Base-by-base conservation (phyloP, 2,113 vertebrate species). In the Bubalus kerabau region DNA sequence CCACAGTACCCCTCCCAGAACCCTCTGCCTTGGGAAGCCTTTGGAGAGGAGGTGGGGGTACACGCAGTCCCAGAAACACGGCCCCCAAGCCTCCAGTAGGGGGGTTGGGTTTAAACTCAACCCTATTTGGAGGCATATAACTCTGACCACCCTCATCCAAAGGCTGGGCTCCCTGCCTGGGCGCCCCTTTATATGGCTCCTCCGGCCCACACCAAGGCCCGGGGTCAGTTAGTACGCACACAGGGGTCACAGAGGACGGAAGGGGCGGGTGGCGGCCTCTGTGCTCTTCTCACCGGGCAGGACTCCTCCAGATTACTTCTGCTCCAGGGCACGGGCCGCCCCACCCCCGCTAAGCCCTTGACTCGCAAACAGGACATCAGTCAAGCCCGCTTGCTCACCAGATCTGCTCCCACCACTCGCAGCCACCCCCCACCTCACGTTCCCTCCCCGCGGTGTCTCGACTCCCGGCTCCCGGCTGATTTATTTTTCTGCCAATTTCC, bases 401-500 rank as follows among this genome's bases (percentile, higher is more conserved):
- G 94, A 56, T 67, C 97, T 87, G 94, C 96, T 96, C 96, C 96
- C 97, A 82, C 94, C 89, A 16, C 91, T 82, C 7, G 50, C 71
- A 59, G 52, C 80, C n/a, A 6, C 71, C 76, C 36, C 87, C 67
- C 67, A 74, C 59, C 67, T 40, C 97, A 67, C 14, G 13, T 85
- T n/a, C 86, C 97, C 95, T 97, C 97, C 97, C 96, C 16, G 30
- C 92, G 88, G 98, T 89, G 97, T 97, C 98, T 96, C 84, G 86
- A 94, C 97, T 96, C 96, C 91, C 83, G 87, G 98, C 97, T 97
- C 93, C 97, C 81, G 94, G 91, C 96, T 98, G 98, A 88, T 62
- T 95, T 97, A 97, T 98, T 98, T 98, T 98, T 81, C 52, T 50
- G 93, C 97, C 98, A 98, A 98, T 97, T 97, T 97, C 97, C 97